phyloP scores from a whole-genome alignment of 2,797 vertebrate species.

The Odontamblyopus rebecca region DNA sequence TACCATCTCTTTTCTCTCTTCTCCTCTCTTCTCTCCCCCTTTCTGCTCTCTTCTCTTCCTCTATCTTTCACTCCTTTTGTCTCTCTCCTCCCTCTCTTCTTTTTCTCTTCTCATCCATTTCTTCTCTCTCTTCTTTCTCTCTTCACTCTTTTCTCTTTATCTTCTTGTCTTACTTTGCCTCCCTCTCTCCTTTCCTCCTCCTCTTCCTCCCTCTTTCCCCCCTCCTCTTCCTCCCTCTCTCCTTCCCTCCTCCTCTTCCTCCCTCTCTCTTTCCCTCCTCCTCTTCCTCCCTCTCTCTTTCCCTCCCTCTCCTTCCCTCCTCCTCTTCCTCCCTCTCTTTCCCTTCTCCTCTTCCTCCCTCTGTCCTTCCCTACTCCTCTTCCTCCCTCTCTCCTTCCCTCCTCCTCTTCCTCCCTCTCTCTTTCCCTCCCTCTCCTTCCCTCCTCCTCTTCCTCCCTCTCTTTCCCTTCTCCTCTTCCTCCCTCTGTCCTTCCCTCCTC shows the following conservation, averaged over 20 bases:
- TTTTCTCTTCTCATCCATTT: not conserved
- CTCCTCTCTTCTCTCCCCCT: not conserved
- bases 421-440: slow-evolving; percentile 7
- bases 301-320: no score
- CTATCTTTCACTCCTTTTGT: not conserved
- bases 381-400: not conserved
- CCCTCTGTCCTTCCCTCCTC: not conserved
- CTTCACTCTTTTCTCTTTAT: not conserved
- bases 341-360: not conserved
- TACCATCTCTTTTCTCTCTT: not conserved
- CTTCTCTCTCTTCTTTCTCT: not conserved
- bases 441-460: not conserved
- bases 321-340: not conserved
- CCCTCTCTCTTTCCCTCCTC: no score
- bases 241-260: no score
- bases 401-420: not conserved
- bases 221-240: not conserved
- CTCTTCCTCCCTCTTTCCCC: not conserved
- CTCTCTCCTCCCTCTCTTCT: not conserved
- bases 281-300: no score
- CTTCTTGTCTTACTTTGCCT: no score
- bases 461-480: not conserved
- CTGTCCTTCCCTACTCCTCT: not conserved
- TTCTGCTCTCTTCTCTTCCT: not conserved
- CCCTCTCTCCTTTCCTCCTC: not conserved